Percentiles rank a stretch among this genome's conserved stretches.
Evolutionary conservation across 2,888 invertebrate genomes (phyloP).

Genomic region (Allolobophora icterica): DNA sequence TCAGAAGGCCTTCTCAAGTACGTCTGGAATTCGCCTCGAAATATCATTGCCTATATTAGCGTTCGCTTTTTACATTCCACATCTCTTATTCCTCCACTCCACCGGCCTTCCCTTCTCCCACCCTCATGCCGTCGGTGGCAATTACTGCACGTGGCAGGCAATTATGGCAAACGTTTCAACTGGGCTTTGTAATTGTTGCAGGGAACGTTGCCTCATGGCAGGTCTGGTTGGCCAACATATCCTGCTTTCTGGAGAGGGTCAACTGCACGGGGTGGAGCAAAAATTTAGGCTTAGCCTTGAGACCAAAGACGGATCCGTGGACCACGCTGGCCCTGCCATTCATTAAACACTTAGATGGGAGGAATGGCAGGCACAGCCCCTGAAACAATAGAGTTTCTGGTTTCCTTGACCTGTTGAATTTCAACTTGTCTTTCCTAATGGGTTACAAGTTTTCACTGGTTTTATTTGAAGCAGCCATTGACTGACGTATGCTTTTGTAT

Average conservation of each 20-base stretch:
- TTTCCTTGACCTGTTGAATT: background rate
- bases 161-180: background rate
- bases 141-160: constrained; percentile 17
- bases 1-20: background rate
- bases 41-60: background rate
- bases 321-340: background rate
- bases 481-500: too few species aligned
- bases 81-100: background rate
- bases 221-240: background rate
- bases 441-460: too few species aligned
- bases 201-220: background rate
- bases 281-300: background rate
- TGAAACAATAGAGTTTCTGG: background rate
- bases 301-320: background rate
- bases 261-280: background rate
- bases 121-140: background rate
- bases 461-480: too few species aligned
- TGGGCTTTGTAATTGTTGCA: background rate
- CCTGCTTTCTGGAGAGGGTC: background rate
- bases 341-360: background rate
- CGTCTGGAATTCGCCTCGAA: background rate
- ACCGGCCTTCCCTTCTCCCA: background rate
- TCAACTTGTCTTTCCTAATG: background rate
- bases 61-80: background rate
- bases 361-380: background rate